These are phyloP conservation scores for Macroglossus sobrinus DNA, from an alignment of 2,113 vertebrate genomes.

Conservation along the genomic window DNA sequence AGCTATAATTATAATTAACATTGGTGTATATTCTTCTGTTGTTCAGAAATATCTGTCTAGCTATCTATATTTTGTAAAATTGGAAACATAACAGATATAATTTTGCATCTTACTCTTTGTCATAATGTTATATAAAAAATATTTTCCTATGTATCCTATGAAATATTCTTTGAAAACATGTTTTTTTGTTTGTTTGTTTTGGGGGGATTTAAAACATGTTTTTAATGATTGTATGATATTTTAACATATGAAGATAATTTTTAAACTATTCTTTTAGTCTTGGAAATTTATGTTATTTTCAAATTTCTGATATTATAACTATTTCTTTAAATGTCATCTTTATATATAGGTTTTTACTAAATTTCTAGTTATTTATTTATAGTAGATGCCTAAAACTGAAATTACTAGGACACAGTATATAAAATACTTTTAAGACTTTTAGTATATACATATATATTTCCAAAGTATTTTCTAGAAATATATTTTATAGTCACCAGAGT, in stretches of 20 bases:
- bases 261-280: not conserved
- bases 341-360: not conserved
- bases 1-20: not conserved
- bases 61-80: not conserved
- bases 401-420: not conserved
- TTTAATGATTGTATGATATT: not conserved
- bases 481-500: not conserved
- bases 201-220: not conserved
- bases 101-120: slow-evolving; percentile 4
- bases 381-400: not conserved
- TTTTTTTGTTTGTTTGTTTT: not conserved
- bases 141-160: not conserved
- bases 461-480: not conserved
- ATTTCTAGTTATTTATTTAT: not conserved
- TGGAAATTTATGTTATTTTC: not conserved
- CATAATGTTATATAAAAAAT: not conserved
- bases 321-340: not conserved
- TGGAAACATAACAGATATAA: not conserved
- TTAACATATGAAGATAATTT: not conserved
- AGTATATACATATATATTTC: not conserved
- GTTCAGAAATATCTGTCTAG: not conserved
- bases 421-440: not conserved
- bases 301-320: slow-evolving; percentile 7
- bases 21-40: not conserved
- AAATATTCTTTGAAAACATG: not conserved